Evolutionary conservation across 1,140 invertebrate species (phyloP).

Genomic region (Brachionus rotundiformis): DNA sequence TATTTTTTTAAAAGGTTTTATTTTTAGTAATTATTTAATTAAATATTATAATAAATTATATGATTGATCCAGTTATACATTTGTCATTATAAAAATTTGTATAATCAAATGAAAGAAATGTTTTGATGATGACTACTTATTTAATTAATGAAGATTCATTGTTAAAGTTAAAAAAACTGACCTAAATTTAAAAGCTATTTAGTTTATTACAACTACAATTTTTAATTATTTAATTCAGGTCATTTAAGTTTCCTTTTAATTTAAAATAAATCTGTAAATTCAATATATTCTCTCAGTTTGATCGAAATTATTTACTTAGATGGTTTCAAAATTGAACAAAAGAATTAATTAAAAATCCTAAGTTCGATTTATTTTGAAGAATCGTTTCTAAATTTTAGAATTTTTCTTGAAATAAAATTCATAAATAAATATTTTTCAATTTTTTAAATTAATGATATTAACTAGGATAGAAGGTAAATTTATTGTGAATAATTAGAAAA

Average conservation of each 20-base stretch:
- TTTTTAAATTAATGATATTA: neutral
- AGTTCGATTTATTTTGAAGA: too few species aligned
- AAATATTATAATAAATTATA: conserved; percentile 32
- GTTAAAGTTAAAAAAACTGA: neutral
- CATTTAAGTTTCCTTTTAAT: too few species aligned
- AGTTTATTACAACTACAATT: too few species aligned
- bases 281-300: too few species aligned
- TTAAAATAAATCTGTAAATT: too few species aligned
- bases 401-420: too few species aligned
- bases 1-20: neutral
- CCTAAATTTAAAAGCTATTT: neutral
- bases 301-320: too few species aligned
- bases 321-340: too few species aligned
- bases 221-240: too few species aligned
- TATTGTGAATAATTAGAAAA: neutral
- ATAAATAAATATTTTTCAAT: too few species aligned
- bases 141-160: neutral
- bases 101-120: neutral
- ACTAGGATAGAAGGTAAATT: neutral
- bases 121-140: neutral
- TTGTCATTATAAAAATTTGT: neutral
- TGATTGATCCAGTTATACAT: conserved; percentile 21
- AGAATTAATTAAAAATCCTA: too few species aligned
- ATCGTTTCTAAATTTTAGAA: too few species aligned
- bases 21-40: neutral